Conservation (phyloP, 2,888 invertebrate genomes). For the Panzeria rudis region DNA sequence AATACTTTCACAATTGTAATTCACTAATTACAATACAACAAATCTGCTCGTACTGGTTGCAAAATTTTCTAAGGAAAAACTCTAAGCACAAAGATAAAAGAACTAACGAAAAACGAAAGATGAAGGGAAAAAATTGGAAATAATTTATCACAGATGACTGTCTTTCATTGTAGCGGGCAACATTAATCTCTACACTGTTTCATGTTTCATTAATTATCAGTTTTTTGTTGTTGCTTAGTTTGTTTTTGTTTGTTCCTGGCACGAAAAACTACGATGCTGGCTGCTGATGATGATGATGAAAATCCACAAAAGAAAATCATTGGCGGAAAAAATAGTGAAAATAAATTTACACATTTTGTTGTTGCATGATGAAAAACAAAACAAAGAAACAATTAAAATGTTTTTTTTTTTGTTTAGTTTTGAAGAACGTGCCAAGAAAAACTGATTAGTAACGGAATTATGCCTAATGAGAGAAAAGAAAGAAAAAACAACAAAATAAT, state of each 20-base stretch:
- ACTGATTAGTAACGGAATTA: slow-evolving; percentile 69
- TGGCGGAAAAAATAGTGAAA: slow-evolving; percentile 33
- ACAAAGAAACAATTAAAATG: slow-evolving; percentile 15
- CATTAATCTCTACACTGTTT: slow-evolving; percentile 67
- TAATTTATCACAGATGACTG: slow-evolving; percentile 69
- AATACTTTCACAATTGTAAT: slow-evolving; percentile 58
- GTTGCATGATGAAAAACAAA: slow-evolving; percentile 40
- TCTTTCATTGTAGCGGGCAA: slow-evolving; percentile 56
- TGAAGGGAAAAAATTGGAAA: slow-evolving; percentile 30
- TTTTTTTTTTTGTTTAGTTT: slow-evolving; percentile 36
- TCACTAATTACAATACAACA: slow-evolving; percentile 63
- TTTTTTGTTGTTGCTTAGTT: slow-evolving; percentile 28
- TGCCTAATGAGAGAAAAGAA: slow-evolving; percentile 55
- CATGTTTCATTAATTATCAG: slow-evolving; percentile 70
- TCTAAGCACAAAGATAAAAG: slow-evolving; percentile 19
- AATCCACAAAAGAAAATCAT: slow-evolving; percentile 45
- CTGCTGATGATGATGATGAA: slow-evolving; percentile 25
- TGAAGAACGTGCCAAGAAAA: slow-evolving; percentile 70
- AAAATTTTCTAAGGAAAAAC: slow-evolving; percentile 19
- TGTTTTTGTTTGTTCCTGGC: slow-evolving; percentile 35
- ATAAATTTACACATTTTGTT: slow-evolving; percentile 53
- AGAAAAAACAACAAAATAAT: slow-evolving; percentile 17
- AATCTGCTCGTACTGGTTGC: neutral
- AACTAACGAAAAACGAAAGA: slow-evolving; percentile 6
- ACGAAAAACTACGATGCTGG: slow-evolving; percentile 26